A percentile compares a stretch with the other conserved stretches of the same genome.
phyloP scores from a whole-genome alignment of 2,888 invertebrate species.

The Cataglyphis albicans region DNA sequence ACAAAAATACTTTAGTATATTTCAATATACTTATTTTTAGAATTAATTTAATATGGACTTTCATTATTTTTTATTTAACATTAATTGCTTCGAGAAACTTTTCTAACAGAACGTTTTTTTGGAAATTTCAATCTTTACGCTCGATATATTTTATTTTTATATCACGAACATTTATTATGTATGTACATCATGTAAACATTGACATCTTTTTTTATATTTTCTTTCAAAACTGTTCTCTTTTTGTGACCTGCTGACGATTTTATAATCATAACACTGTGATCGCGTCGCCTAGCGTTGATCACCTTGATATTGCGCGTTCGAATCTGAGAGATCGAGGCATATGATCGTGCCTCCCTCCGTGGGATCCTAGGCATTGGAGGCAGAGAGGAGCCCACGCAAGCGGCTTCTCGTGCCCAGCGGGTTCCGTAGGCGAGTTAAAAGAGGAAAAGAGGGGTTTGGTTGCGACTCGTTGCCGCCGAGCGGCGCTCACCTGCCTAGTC shows the following conservation, averaged over 20 bases:
- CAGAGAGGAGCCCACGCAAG: constrained; percentile 57
- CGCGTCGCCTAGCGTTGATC: constrained; percentile 14
- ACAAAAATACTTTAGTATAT: neutral
- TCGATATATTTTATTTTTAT: neutral
- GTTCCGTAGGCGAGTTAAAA: constrained; percentile 70
- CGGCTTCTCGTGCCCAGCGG: constrained; percentile 43
- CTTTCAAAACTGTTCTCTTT: neutral
- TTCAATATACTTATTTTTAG: neutral
- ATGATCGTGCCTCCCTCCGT: constrained; percentile 61
- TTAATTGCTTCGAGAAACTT: neutral
- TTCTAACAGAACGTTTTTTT: neutral
- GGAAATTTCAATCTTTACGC: neutral
- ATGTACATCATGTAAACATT: neutral
- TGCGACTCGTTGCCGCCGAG: constrained; percentile 77
- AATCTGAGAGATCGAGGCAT: constrained; percentile 6
- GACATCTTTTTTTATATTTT: constrained; percentile 13
- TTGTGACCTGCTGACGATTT: constrained; percentile 13
- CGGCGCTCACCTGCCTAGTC: constrained; percentile 79
- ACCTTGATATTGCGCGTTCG: constrained; percentile 42
- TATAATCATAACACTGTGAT: constrained; percentile 7
- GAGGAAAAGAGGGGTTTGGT: constrained; percentile 77
- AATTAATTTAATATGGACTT: neutral
- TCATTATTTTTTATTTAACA: neutral
- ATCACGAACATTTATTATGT: neutral
- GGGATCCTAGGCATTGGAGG: constrained; percentile 62